Percentiles rank a stretch among this genome's conserved stretches.
Evolutionary conservation across 2,888 invertebrate genomes (phyloP).

Genomic region (Temnothorax rugatulus): DNA sequence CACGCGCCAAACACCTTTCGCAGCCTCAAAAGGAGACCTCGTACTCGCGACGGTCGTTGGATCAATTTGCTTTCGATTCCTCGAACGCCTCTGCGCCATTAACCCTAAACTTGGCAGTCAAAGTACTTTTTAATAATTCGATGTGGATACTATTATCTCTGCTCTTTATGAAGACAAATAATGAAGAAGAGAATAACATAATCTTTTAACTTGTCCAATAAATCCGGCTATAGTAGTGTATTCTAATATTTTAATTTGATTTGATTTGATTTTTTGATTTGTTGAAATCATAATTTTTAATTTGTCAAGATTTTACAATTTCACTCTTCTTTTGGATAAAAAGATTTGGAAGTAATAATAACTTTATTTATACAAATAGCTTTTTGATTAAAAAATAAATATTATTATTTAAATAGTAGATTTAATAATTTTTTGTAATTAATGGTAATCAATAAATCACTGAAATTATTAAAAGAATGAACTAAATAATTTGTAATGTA

Average conservation of each 20-base stretch:
- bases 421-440: not conserved
- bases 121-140: not conserved
- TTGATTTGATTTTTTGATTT: not conserved
- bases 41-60: not conserved
- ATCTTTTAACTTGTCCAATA: not conserved
- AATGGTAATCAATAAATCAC: not conserved
- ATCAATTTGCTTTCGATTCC: slow-evolving; percentile 36
- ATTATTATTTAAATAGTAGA: not conserved
- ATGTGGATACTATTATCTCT: not conserved
- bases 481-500: not conserved
- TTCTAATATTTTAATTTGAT: too few relatives aligned
- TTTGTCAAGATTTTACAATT: not conserved
- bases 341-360: not conserved
- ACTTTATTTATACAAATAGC: not conserved
- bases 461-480: not conserved
- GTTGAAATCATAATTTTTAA: not conserved
- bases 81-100: not conserved
- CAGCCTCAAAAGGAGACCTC: slow-evolving; percentile 57
- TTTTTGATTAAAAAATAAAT: not conserved
- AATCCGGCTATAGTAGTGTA: not conserved
- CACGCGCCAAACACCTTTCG: slow-evolving; percentile 73
- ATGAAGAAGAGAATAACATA: not conserved
- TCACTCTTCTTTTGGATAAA: not conserved
- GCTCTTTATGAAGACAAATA: not conserved
- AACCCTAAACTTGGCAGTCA: slow-evolving; percentile 28